Percentiles rank a stretch among this genome's conserved stretches.
Evolutionary conservation across 2,888 invertebrate genomes (phyloP).

Genomic region (Netelia melanura): DNA sequence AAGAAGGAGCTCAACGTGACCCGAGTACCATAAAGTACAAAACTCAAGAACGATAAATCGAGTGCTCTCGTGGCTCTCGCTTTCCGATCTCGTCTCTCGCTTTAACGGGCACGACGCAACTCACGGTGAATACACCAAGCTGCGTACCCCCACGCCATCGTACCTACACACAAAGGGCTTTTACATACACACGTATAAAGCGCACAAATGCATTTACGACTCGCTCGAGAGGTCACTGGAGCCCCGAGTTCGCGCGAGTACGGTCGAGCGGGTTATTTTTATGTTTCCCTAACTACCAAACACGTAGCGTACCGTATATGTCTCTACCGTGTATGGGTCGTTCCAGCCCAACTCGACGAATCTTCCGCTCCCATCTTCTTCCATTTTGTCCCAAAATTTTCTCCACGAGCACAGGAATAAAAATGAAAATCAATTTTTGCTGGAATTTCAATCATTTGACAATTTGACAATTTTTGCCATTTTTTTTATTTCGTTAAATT

Average conservation of each 20-base stretch:
- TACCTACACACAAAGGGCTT: background rate
- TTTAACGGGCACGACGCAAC: background rate
- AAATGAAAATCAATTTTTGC: no score
- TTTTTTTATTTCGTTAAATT: no score
- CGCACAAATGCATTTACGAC: conserved; percentile 58
- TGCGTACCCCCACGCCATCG: background rate
- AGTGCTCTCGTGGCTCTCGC: conserved; percentile 12
- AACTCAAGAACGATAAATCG: conserved; percentile 53
- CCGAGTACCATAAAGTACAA: conserved; percentile 34
- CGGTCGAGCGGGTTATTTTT: conserved; percentile 56
- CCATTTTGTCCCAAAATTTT: no score
- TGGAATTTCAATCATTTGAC: no score
- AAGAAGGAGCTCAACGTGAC: conserved; percentile 15
- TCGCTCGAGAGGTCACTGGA: conserved; percentile 58
- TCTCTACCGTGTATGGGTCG: no score
- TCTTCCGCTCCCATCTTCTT: no score
- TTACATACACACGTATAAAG: background rate
- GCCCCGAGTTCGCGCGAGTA: conserved; percentile 31
- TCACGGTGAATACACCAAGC: background rate
- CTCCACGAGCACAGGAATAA: no score
- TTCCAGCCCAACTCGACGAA: no score
- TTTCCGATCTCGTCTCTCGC: conserved; percentile 38
- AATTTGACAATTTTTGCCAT: no score
- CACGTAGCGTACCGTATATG: background rate
- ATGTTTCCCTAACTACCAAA: conserved; percentile 52